Evolutionary conservation across 2,113 vertebrate genomes (phyloP).

Genomic region (Neodontobutis hainanensis): DNA sequence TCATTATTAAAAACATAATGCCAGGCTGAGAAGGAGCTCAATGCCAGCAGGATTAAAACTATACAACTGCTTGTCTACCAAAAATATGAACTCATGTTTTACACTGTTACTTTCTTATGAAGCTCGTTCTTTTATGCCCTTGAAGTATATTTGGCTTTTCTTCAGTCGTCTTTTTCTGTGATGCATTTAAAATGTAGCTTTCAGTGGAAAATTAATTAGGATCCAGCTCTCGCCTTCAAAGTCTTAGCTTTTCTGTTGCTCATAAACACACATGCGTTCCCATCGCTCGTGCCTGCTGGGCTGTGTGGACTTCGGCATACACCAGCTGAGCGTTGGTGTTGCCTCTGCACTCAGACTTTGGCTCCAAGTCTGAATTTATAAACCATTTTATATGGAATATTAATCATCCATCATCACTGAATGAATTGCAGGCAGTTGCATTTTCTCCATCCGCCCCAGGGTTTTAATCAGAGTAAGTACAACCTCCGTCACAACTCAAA

Average conservation of each 20-base stretch:
- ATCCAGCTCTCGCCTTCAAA: slow-evolving; percentile 68
- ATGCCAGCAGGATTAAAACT: neutral
- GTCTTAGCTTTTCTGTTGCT: slow-evolving; percentile 48
- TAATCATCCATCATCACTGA: slow-evolving; percentile 56
- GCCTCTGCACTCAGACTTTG: slow-evolving; percentile 47
- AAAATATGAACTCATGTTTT: neutral
- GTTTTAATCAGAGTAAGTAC: slow-evolving; percentile 40
- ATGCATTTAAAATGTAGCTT: slow-evolving; percentile 54
- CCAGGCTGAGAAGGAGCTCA: neutral
- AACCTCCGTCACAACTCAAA: slow-evolving; percentile 45
- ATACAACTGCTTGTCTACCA: neutral
- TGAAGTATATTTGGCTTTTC: slow-evolving; percentile 37
- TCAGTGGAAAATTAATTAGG: slow-evolving; percentile 69
- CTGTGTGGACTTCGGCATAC: slow-evolving; percentile 50
- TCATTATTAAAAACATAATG: no score
- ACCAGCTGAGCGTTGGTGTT: slow-evolving; percentile 46
- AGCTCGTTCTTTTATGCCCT: slow-evolving; percentile 29
- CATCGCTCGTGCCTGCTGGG: slow-evolving; percentile 49
- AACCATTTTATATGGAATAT: slow-evolving; percentile 68
- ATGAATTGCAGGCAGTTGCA: slow-evolving; percentile 48
- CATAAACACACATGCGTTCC: slow-evolving; percentile 37
- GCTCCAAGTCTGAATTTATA: slow-evolving; percentile 59
- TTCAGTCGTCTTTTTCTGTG: slow-evolving; percentile 31
- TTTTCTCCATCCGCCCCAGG: slow-evolving; percentile 39
- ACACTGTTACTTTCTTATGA: slow-evolving; percentile 14